These are phyloP conservation scores for Tenthredo notha DNA, from an alignment of 2,888 invertebrate species.

Conservation along the genomic window DNA sequence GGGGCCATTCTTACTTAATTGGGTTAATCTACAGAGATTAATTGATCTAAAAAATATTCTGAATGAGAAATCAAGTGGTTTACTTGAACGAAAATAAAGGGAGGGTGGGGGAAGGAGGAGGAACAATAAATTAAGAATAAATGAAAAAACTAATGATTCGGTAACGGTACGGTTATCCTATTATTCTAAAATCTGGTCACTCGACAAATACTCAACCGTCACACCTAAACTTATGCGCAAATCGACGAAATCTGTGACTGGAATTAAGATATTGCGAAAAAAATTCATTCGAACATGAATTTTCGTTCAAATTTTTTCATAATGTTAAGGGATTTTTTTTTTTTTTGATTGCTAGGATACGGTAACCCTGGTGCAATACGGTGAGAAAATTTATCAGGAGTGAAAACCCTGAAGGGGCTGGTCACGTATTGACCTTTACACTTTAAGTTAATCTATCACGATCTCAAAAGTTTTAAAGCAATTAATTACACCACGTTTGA, in stretches of 20 bases:
- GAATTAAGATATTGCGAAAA: background rate
- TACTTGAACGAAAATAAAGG: background rate
- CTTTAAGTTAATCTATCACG: conserved; percentile 41
- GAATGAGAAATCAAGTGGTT: conserved; percentile 58
- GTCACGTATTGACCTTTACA: conserved; percentile 42
- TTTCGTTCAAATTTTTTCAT: background rate
- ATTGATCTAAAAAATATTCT: conserved; percentile 64
- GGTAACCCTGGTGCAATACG: background rate
- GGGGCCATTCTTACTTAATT: conserved; percentile 71
- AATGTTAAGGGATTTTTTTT: background rate
- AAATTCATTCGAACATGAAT: background rate
- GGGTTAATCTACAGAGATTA: conserved; percentile 72
- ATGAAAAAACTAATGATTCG: conserved; percentile 10
- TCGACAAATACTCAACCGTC: background rate
- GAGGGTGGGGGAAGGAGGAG: too few species aligned
- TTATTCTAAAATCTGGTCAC: background rate
- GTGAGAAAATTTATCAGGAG: conserved; percentile 22
- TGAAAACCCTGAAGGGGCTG: background rate
- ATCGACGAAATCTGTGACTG: background rate
- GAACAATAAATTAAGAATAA: too few species aligned
- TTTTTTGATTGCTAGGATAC: background rate
- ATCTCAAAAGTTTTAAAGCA: conserved; percentile 33
- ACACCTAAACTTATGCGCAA: background rate
- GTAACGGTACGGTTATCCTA: background rate
- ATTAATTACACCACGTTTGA: conserved; percentile 41